Evolutionary conservation across 2,888 invertebrate species (phyloP).

Genomic region (Geotrupes spiniger): DNA sequence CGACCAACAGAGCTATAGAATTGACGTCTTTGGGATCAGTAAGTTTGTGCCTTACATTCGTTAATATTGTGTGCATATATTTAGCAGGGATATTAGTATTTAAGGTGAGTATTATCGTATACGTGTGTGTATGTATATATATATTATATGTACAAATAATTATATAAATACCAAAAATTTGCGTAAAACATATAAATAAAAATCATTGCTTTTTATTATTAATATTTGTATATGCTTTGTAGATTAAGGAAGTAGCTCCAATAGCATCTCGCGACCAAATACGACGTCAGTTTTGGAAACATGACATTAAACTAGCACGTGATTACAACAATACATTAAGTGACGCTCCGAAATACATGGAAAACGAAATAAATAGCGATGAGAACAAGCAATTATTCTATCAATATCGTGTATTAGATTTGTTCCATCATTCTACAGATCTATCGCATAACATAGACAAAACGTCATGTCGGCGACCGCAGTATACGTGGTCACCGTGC

Average conservation of each 20-base stretch:
- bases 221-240: slow-evolving; percentile 14
- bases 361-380: slow-evolving; percentile 38
- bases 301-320: slow-evolving; percentile 61
- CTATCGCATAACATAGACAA: slow-evolving; percentile 29
- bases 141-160: too few species aligned
- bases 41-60: slow-evolving; percentile 68
- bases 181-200: too few species aligned
- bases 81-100: slow-evolving; percentile 67
- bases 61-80: slow-evolving; percentile 74
- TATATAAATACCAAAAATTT: too few species aligned
- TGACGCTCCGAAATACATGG: slow-evolving; percentile 32
- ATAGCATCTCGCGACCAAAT: slow-evolving; percentile 50
- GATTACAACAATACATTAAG: slow-evolving; percentile 54
- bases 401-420: slow-evolving; percentile 17
- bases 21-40: slow-evolving; percentile 63
- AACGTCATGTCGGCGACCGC: slow-evolving; percentile 26
- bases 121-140: too few species aligned
- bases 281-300: slow-evolving; percentile 58
- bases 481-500: slow-evolving; percentile 40
- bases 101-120: slow-evolving; percentile 61
- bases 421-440: slow-evolving; percentile 35
- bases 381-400: slow-evolving; percentile 33
- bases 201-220: not conserved
- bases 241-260: slow-evolving; percentile 64
- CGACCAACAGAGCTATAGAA: slow-evolving; percentile 60